Evolutionary conservation across 2,113 vertebrate genomes (phyloP).

Genomic region (Ictidomys tridecemlineatus): DNA sequence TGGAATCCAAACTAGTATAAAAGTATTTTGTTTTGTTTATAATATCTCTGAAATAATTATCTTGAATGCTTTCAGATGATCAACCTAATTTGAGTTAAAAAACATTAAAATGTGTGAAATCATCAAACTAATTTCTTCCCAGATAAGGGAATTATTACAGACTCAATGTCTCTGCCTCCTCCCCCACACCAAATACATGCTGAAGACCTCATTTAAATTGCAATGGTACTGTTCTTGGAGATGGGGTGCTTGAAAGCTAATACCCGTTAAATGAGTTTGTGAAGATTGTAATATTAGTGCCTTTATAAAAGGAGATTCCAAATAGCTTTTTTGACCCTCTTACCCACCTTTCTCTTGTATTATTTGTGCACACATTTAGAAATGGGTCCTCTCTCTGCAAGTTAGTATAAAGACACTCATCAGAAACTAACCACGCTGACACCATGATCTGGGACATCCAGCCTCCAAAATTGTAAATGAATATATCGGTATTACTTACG

Average conservation of each 20-base stretch:
- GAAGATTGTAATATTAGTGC: too few species aligned
- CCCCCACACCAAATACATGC: too few species aligned
- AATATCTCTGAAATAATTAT: not conserved
- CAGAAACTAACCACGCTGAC: not conserved
- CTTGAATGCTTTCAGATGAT: not conserved
- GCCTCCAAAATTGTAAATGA: not conserved
- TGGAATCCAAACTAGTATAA: not conserved
- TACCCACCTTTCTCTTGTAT: rapidly evolving
- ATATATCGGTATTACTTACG: not conserved
- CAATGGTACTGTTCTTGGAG: not conserved
- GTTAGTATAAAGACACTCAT: not conserved
- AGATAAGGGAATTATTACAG: not conserved
- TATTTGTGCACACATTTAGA: not conserved
- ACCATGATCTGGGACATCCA: rapidly evolving
- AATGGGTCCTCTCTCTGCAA: not conserved
- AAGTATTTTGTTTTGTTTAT: not conserved
- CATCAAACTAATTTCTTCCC: not conserved
- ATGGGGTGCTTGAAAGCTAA: not conserved
- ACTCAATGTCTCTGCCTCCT: rapidly evolving
- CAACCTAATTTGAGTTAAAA: not conserved
- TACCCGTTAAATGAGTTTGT: not conserved
- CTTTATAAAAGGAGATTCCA: not conserved
- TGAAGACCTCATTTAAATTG: not conserved
- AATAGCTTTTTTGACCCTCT: not conserved
- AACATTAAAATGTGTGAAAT: not conserved